Base-by-base conservation (phyloP, 2,797 vertebrate genomes). In the Anabacerthia variegaticeps region DNA sequence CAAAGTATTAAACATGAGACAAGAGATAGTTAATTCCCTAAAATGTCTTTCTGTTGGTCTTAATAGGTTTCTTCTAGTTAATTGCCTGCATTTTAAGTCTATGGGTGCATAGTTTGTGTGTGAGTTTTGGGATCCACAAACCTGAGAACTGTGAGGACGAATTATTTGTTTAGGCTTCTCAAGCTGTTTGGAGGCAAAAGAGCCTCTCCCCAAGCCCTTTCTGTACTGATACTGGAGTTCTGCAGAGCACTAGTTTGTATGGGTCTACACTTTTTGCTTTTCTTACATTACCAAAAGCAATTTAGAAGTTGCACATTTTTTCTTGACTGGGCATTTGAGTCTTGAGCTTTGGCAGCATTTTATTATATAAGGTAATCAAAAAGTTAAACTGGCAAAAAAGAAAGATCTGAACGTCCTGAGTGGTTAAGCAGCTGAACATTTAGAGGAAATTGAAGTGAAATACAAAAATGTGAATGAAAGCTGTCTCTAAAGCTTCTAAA, bases 401-500 rank as follows among this genome's bases (percentile, higher is more conserved):
- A 24, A 52, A 73, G 36, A n/a, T 68, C 14, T 58, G 43, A 56
- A 43, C 56, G 37, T 59, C n/a, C 27, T 66, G 10, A 63, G 20
- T 88, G 44, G 9, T 56, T 84, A 52, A 67, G 55, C n/a, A 82
- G 22, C 6, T 17, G 28, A 91, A 51, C 23, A 19, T 28, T 3
- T 15, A 66, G 56, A 81, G 56, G 34, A 58, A 94, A 90, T 71
- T n/a, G 34, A 67, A 90, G 28, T 51, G 15, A 87, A 77, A 51
- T 48, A 65, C 16, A 32, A 95, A 93, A 86, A 71, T 34, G 10
- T 37, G 27, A 65, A 43, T 66, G 21, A 34, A 71, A 89, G 3
- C 11, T 91, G 20, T 41, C 36, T 36, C n/a, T 88, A 65, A 93
- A 84, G 20, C 24, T 85, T 92, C 55, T 66, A 74, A 76, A 76